These are phyloP conservation scores for Toxotes chatareus DNA, from an alignment of 2,113 vertebrate genomes.

Conservation along the genomic window DNA sequence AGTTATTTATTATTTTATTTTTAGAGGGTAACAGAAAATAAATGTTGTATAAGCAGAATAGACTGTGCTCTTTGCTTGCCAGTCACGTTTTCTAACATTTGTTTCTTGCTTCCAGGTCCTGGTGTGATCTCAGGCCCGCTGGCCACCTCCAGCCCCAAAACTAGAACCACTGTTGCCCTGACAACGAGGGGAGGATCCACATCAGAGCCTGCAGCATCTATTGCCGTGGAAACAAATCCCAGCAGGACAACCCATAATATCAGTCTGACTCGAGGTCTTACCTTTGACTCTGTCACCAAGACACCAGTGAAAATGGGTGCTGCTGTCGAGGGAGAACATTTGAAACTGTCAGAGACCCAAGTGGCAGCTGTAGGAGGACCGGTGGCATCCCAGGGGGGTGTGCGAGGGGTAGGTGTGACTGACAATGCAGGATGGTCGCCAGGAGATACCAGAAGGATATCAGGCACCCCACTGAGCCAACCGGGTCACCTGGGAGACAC, in stretches of 20 bases:
- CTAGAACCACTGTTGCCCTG: constrained; percentile 28
- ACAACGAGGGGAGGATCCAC: constrained; percentile 17
- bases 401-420: not conserved
- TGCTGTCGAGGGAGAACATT: not conserved
- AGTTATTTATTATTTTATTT: too few species aligned
- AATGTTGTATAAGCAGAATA: not conserved
- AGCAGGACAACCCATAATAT: not conserved
- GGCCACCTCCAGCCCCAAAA: constrained; percentile 69
- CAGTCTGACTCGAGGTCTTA: constrained; percentile 20
- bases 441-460: not conserved
- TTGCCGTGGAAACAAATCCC: not conserved
- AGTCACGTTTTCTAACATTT: not conserved
- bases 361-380: not conserved
- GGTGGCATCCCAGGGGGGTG: not conserved
- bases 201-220: not conserved
- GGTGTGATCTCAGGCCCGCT: not conserved
- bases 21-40: not conserved
- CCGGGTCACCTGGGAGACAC: constrained; percentile 18
- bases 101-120: constrained; percentile 24
- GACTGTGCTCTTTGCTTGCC: not conserved
- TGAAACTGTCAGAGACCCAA: constrained; percentile 9
- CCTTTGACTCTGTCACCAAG: constrained; percentile 43
- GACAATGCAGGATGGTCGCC: not conserved
- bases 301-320: not conserved
- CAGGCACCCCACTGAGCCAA: not conserved